Evolutionary conservation across 2,888 invertebrate genomes (phyloP).

Genomic region (Drosophila borborema): DNA sequence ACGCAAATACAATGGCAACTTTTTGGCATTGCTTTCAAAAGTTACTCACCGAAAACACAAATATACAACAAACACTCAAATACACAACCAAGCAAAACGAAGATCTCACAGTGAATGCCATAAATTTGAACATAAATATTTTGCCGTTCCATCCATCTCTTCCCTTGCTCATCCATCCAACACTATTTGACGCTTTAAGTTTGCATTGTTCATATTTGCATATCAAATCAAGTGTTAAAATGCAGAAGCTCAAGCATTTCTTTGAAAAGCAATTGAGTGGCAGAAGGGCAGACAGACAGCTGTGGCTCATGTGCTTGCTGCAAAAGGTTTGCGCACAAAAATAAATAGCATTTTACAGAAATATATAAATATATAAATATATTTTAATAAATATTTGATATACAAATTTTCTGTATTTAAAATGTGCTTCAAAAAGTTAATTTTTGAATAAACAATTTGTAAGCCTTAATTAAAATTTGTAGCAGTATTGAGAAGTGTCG

Average conservation of each 20-base stretch:
- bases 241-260: slow-evolving; percentile 56
- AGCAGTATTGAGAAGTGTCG: not conserved
- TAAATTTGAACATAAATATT: slow-evolving; percentile 70
- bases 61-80: not conserved
- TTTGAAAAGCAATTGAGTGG: slow-evolving; percentile 18
- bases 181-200: slow-evolving; percentile 6
- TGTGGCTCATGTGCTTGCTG: not conserved
- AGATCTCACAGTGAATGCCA: slow-evolving; percentile 58
- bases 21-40: slow-evolving; percentile 45
- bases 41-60: slow-evolving; percentile 23
- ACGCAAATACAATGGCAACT: slow-evolving; percentile 26
- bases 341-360: not conserved
- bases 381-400: too few species aligned
- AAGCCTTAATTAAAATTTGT: not conserved
- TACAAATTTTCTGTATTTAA: not conserved
- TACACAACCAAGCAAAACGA: slow-evolving; percentile 3
- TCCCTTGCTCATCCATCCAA: not conserved
- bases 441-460: slow-evolving; percentile 4
- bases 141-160: not conserved
- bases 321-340: not conserved
- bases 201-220: slow-evolving; percentile 70
- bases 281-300: slow-evolving; percentile 1
- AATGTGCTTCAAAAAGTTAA: not conserved
- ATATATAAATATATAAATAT: not conserved
- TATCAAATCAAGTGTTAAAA: slow-evolving; percentile 78